These are phyloP conservation scores for Mnemiopsis leidyi DNA, from an alignment of 37 sponge, comb jelly and placozoan species.

Conservation along the genomic window DNA sequence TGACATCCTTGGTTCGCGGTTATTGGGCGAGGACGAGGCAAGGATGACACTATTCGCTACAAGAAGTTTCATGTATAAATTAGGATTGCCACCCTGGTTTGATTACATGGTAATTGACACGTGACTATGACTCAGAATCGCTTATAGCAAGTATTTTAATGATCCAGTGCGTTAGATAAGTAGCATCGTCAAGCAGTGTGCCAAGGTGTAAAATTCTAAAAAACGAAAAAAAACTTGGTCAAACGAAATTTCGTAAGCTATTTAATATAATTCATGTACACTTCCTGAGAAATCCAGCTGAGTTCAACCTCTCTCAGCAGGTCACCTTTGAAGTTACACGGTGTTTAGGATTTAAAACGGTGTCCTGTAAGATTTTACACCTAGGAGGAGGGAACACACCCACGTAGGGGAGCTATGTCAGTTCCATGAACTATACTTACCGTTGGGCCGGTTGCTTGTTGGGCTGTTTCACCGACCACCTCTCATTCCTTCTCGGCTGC, in stretches of 20 bases:
- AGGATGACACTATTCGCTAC: background rate
- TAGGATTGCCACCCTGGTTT: background rate
- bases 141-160: slow-evolving; percentile 41
- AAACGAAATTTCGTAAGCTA: background rate
- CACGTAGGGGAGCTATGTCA: background rate
- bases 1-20: background rate
- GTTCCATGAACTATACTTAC: background rate
- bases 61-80: background rate
- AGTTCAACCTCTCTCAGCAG: background rate
- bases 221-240: background rate
- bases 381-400: background rate
- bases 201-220: background rate
- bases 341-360: background rate
- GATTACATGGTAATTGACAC: background rate
- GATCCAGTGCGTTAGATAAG: background rate
- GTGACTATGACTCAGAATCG: slow-evolving; percentile 22
- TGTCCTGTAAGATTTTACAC: background rate
- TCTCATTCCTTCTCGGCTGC: background rate
- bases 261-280: background rate
- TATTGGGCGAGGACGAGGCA: background rate
- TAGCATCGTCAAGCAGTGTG: background rate
- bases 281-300: background rate
- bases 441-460: background rate
- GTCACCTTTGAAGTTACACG: background rate
- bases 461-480: background rate